Conservation (phyloP, 2,888 invertebrate genomes). For the Blastobasis adustella region DNA sequence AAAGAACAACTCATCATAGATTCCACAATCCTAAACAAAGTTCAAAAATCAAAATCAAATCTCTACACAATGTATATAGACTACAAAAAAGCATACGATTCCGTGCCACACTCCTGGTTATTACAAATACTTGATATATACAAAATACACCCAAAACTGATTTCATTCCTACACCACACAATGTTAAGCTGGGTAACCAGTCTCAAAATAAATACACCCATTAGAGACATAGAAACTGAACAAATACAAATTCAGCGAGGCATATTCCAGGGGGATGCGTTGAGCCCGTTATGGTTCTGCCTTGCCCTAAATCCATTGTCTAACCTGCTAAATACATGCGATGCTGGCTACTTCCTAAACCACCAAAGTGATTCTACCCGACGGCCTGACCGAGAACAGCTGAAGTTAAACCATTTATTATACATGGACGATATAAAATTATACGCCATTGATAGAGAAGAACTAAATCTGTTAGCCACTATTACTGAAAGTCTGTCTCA, state of each 20-base stretch:
- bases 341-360: neutral
- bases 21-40: constrained; percentile 9
- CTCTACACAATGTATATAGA: constrained; percentile 17
- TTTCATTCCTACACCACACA: constrained; percentile 1
- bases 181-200: constrained; percentile 13
- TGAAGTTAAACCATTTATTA: neutral
- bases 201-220: constrained; percentile 3
- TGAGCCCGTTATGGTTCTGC: constrained; percentile 14
- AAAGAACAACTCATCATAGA: constrained; percentile 7
- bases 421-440: neutral
- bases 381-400: neutral
- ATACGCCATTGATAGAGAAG: neutral
- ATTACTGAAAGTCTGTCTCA: constrained; percentile 1
- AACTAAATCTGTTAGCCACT: neutral
- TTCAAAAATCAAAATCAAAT: constrained; percentile 4
- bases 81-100: constrained; percentile 20
- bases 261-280: constrained; percentile 17
- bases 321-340: neutral
- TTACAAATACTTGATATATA: constrained; percentile 13
- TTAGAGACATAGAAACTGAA: neutral
- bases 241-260: constrained; percentile 12
- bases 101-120: constrained; percentile 19
- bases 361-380: neutral
- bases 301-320: constrained; percentile 2
- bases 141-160: constrained; percentile 15